Conservation (phyloP, 1,140 invertebrate genomes). For the Bombus affinis region DNA sequence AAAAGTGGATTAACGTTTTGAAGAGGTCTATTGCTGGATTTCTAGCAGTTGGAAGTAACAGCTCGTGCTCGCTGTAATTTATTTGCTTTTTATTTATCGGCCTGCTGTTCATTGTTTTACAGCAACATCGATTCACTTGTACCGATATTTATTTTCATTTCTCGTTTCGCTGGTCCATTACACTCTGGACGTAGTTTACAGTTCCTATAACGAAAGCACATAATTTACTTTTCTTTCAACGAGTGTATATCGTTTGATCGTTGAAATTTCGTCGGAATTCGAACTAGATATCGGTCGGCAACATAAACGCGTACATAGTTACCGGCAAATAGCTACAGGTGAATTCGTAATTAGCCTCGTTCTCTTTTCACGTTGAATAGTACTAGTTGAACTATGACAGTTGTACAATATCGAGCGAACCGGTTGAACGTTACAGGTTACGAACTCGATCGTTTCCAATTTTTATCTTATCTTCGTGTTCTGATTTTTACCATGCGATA, state of each 20-base stretch:
- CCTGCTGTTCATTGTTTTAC: background rate
- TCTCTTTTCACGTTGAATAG: background rate
- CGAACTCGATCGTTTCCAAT: background rate
- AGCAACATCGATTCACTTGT: background rate
- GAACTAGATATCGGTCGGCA: background rate
- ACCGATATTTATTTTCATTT: background rate
- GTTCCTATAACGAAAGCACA: background rate
- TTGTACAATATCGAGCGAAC: background rate
- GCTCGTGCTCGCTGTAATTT: background rate
- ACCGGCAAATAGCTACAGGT: background rate
- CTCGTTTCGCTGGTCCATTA: background rate
- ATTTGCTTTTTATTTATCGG: background rate
- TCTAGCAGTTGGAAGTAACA: background rate
- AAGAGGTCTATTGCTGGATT: background rate
- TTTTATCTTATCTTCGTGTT: slow-evolving; percentile 39
- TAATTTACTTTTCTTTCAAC: background rate
- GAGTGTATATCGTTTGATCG: background rate
- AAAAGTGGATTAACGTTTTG: background rate
- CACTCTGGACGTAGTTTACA: background rate
- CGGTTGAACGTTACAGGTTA: background rate
- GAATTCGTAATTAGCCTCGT: slow-evolving; percentile 14
- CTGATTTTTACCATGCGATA: slow-evolving; percentile 15
- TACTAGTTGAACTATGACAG: background rate
- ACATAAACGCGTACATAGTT: background rate
- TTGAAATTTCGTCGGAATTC: background rate